phyloP scores from a whole-genome alignment of 2,888 invertebrate species.

The Diplolepis rosae region DNA sequence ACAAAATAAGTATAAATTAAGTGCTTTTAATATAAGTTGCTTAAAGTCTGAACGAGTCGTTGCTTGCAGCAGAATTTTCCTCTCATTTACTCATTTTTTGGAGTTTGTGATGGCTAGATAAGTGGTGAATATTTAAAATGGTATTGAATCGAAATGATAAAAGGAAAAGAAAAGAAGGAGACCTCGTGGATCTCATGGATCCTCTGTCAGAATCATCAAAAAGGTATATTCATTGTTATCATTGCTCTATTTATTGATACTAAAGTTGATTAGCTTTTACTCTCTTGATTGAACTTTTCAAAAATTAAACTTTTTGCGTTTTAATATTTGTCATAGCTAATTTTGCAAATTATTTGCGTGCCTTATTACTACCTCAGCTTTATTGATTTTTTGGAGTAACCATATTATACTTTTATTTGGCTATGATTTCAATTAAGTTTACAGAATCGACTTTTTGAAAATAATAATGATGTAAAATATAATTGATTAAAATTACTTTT shows the following conservation, averaged over 20 bases:
- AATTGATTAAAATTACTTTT: slow-evolving; percentile 28
- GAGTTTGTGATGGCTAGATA: slow-evolving; percentile 16
- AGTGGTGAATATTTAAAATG: slow-evolving; percentile 59
- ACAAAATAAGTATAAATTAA: slow-evolving; percentile 7
- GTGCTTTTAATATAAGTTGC: neutral
- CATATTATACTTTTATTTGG: neutral
- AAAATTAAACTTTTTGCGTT: too few relatives aligned
- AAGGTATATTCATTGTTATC: slow-evolving; percentile 57
- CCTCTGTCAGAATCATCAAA: slow-evolving; percentile 69
- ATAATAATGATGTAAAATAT: neutral
- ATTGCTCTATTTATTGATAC: neutral
- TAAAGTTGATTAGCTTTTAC: neutral
- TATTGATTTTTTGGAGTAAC: slow-evolving; percentile 4
- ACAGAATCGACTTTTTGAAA: too few relatives aligned
- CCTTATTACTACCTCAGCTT: neutral
- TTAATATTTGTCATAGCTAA: neutral
- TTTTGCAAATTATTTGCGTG: slow-evolving; percentile 5
- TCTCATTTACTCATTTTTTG: slow-evolving; percentile 4
- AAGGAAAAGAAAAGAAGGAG: slow-evolving; percentile 70
- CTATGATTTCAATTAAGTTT: neutral
- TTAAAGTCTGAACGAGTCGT: neutral
- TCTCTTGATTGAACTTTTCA: neutral
- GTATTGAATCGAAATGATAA: slow-evolving; percentile 71
- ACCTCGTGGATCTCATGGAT: slow-evolving; percentile 71
- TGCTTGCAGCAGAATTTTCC: slow-evolving; percentile 13